Evolutionary conservation across 2,113 vertebrate genomes (phyloP).

Genomic region (Onychorhynchus coronatus): DNA sequence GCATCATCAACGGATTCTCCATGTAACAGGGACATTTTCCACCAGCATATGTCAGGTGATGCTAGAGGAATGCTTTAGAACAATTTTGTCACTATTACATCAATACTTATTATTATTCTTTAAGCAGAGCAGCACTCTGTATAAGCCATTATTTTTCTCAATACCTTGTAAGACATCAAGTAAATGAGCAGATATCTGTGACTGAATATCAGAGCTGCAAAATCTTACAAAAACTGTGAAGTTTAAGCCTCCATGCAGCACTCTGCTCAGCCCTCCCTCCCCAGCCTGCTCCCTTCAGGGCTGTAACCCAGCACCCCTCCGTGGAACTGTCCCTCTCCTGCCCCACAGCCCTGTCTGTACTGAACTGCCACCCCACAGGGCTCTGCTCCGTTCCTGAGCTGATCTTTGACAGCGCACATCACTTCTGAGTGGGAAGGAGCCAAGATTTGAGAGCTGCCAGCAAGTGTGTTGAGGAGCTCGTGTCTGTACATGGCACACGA

Average conservation of each 20-base stretch:
- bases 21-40: neutral
- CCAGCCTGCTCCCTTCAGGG: neutral
- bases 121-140: neutral
- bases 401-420: neutral
- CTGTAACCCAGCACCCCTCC: neutral
- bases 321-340: neutral
- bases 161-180: neutral
- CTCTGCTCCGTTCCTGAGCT: neutral
- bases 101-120: neutral
- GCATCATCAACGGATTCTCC: neutral
- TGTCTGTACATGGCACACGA: rapidly evolving
- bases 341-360: neutral
- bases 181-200: neutral
- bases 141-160: neutral
- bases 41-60: neutral
- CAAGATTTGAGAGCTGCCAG: neutral
- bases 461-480: neutral
- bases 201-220: neutral
- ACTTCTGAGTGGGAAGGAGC: neutral
- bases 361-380: neutral
- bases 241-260: rapidly evolving
- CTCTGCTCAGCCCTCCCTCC: neutral
- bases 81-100: neutral
- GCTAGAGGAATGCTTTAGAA: neutral
- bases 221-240: neutral